Conservation (phyloP, 1,140 invertebrate species). For the Teleopsis dalmanni region DNA sequence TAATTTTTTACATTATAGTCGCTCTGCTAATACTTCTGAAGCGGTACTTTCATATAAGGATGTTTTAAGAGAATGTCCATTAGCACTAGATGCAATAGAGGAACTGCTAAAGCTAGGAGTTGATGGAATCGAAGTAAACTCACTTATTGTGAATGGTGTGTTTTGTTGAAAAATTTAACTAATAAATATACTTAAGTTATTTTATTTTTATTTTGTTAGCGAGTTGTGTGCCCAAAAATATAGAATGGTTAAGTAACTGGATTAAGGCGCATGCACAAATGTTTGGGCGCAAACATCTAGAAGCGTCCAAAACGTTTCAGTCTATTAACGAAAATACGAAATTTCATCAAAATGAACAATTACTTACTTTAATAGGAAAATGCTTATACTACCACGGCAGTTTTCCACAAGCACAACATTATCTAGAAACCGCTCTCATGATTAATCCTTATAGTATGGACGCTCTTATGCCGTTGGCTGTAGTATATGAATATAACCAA, state of each 20-base stretch:
- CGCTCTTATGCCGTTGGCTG: slow-evolving; percentile 46
- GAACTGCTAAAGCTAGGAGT: slow-evolving; percentile 60
- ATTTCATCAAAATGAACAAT: slow-evolving; percentile 57
- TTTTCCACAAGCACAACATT: slow-evolving; percentile 46
- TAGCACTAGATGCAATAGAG: slow-evolving; percentile 63
- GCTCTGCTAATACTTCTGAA: slow-evolving; percentile 59
- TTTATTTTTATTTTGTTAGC: slow-evolving; percentile 15
- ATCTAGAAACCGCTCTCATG: slow-evolving; percentile 47
- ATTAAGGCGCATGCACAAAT: slow-evolving; percentile 61
- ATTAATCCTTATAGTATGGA: slow-evolving; percentile 53
- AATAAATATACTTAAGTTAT: not conserved
- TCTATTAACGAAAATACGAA: slow-evolving; percentile 54
- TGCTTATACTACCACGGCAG: slow-evolving; percentile 58
- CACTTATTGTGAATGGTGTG: slow-evolving; percentile 54
- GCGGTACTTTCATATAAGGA: slow-evolving; percentile 68
- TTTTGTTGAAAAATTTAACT: not conserved
- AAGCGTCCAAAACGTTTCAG: slow-evolving; percentile 55
- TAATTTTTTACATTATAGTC: slow-evolving; percentile 56
- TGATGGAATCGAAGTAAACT: slow-evolving; percentile 62
- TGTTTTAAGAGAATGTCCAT: slow-evolving; percentile 65
- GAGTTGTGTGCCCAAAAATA: slow-evolving; percentile 41
- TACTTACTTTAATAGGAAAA: slow-evolving; percentile 59
- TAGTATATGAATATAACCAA: slow-evolving; percentile 47
- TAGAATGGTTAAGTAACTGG: slow-evolving; percentile 59
- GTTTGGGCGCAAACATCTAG: slow-evolving; percentile 55